These are phyloP conservation scores for Teleopsis dalmanni DNA, from an alignment of 1,140 invertebrate genomes.

Conservation along the genomic window DNA sequence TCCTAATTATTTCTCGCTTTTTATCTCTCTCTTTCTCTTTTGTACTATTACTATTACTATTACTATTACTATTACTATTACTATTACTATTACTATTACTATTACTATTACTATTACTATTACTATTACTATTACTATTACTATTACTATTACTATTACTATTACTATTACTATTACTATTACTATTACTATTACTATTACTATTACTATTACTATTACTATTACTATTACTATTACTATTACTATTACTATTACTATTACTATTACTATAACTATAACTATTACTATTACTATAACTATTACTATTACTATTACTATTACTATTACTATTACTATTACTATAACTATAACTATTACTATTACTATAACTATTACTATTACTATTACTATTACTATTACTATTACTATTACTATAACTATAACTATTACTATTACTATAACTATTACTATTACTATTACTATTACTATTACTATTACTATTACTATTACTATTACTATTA, in stretches of 20 bases:
- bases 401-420: neutral
- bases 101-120: neutral
- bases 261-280: neutral
- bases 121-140: neutral
- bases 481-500: neutral
- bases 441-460: neutral
- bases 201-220: neutral
- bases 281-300: no score
- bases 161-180: neutral
- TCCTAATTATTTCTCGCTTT: no score
- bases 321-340: neutral
- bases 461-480: neutral
- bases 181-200: neutral
- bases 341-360: neutral
- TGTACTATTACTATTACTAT: no score
- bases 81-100: neutral
- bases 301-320: neutral
- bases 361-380: no score
- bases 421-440: neutral
- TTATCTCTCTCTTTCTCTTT: no score
- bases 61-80: no score
- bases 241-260: neutral
- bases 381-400: neutral
- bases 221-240: neutral
- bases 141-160: neutral